A percentile compares a stretch with the other conserved stretches of the same genome.
phyloP scores from a whole-genome alignment of 2,113 vertebrate species.

The Coturnix japonica region DNA sequence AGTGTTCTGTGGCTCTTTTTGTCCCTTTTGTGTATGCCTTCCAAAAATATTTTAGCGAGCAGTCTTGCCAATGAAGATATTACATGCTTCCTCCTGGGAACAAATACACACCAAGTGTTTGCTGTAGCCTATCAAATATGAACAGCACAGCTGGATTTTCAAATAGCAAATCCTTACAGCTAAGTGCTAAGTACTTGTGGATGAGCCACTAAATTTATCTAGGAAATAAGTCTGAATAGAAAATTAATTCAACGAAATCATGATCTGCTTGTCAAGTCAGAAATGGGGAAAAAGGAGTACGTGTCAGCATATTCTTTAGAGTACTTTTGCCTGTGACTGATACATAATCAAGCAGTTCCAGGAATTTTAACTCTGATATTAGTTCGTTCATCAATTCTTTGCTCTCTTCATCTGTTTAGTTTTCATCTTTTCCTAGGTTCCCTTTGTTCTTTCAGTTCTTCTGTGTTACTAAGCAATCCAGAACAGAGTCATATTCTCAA shows the following conservation, averaged over 20 bases:
- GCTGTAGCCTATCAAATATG: constrained; percentile 27
- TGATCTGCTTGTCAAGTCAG: constrained; percentile 46
- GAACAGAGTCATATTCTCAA: background rate
- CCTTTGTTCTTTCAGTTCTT: background rate
- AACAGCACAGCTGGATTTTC: constrained; percentile 61
- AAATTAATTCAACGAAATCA: constrained; percentile 58
- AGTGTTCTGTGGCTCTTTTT: background rate
- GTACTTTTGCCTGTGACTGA: constrained; percentile 24
- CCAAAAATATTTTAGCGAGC: constrained; percentile 34
- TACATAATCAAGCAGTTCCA: background rate
- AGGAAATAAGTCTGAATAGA: constrained; percentile 48
- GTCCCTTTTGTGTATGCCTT: constrained; percentile 19
- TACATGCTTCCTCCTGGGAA: background rate
- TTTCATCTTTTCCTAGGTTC: background rate
- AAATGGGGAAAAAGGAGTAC: background rate
- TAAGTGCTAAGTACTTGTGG: constrained; percentile 36
- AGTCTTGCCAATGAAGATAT: constrained; percentile 20
- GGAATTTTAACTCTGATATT: background rate
- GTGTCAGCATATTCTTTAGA: constrained; percentile 39
- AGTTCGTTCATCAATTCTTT: background rate
- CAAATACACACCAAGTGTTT: background rate
- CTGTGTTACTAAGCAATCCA: background rate
- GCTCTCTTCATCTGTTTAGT: background rate
- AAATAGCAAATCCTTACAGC: constrained; percentile 32
- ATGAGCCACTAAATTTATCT: constrained; percentile 60